Percentiles rank a stretch among this genome's conserved stretches.
phyloP scores from a whole-genome alignment of 2,113 vertebrate species.

The Sorex fumeus region DNA sequence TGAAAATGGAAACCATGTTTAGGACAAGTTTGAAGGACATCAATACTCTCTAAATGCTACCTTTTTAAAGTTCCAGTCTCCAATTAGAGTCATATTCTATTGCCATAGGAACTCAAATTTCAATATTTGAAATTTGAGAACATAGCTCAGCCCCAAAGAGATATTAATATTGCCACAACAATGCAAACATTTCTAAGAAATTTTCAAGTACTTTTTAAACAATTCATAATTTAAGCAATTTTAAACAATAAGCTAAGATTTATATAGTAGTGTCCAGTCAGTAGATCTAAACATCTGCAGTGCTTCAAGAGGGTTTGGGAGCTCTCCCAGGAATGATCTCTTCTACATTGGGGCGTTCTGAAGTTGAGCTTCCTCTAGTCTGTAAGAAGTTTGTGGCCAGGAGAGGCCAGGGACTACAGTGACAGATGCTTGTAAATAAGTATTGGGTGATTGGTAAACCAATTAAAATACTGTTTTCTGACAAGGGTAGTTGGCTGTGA shows the following conservation, averaged over 20 bases:
- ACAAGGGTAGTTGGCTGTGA: not conserved
- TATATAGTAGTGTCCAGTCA: not conserved
- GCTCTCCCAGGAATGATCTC: not conserved
- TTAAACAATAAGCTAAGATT: not conserved
- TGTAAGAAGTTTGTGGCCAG: not conserved
- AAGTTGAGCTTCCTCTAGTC: not conserved
- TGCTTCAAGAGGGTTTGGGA: not conserved
- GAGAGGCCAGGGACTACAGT: not conserved
- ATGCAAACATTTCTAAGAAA: not conserved
- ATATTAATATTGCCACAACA: not conserved
- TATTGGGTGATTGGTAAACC: not conserved
- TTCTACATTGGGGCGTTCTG: not conserved
- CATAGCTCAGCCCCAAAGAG: not conserved
- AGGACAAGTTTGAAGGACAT: not conserved
- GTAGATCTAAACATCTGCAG: not conserved
- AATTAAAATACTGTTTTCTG: not conserved
- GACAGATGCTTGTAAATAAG: not conserved
- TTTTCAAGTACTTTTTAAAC: constrained; percentile 17
- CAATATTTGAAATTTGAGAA: not conserved
- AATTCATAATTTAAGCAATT: too few species aligned
- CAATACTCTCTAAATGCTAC: not conserved
- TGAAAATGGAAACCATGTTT: not conserved
- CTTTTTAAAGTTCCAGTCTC: not conserved
- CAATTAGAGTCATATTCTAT: not conserved
- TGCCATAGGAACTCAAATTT: not conserved